Percentiles rank a stretch among this genome's conserved stretches.
These are phyloP conservation scores for Caenorhabditis angaria DNA, from an alignment of 2,888 invertebrate genomes.

Conservation along the genomic window DNA sequence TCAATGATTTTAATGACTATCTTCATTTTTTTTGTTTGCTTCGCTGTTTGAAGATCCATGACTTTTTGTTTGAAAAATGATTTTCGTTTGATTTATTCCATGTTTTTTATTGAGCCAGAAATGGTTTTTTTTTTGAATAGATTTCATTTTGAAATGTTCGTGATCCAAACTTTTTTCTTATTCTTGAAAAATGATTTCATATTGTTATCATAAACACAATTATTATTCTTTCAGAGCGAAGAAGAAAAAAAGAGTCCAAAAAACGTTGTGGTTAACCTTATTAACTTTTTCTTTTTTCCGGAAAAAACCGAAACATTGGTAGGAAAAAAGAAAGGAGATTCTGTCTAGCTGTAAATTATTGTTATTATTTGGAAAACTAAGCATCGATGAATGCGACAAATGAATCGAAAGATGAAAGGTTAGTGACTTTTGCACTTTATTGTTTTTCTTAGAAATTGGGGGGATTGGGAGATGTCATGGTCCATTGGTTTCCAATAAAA, in stretches of 20 bases:
- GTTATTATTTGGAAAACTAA: background rate
- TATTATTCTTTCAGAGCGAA: no score
- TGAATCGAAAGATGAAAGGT: background rate
- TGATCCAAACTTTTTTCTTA: no score
- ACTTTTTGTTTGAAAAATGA: background rate
- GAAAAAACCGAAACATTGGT: background rate
- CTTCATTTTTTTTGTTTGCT: background rate
- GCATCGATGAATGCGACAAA: background rate
- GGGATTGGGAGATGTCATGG: no score
- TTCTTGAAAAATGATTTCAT: no score
- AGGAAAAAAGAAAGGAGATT: background rate
- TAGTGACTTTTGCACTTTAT: no score
- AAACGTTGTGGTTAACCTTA: background rate
- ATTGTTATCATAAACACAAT: no score
- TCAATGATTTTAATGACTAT: slow-evolving; percentile 4
- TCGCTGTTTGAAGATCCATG: background rate
- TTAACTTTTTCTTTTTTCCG: background rate
- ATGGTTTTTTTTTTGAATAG: no score
- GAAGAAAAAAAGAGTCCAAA: background rate
- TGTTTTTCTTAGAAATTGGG: no score
- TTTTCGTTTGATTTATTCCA: background rate
- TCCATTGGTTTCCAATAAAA: no score
- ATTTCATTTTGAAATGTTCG: no score
- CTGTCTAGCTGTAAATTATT: no score
- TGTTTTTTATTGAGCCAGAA: background rate